These are phyloP conservation scores for Drosophila trichaetosa DNA, from an alignment of 2,888 invertebrate genomes.

Conservation along the genomic window DNA sequence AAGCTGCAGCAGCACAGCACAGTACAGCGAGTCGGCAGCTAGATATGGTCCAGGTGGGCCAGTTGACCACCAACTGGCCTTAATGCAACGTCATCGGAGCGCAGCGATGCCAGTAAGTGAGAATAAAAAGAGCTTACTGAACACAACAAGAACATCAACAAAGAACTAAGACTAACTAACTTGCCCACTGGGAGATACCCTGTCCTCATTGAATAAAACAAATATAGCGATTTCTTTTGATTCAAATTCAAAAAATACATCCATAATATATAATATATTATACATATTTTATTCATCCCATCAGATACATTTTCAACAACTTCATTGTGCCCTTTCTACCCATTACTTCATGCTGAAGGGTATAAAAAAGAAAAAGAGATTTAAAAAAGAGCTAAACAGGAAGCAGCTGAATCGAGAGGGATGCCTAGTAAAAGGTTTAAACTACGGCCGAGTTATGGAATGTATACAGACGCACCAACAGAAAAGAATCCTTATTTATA, in stretches of 20 bases:
- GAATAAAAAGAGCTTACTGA: slow-evolving; percentile 65
- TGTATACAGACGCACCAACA: slow-evolving; percentile 45
- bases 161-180: not conserved
- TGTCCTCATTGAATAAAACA: not conserved
- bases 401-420: slow-evolving; percentile 11
- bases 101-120: slow-evolving; percentile 54
- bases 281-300: not conserved
- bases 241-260: not conserved
- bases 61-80: slow-evolving; percentile 44
- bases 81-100: slow-evolving; percentile 66
- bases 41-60: slow-evolving; percentile 38
- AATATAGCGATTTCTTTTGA: not conserved
- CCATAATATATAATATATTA: not conserved
- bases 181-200: not conserved
- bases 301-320: not conserved
- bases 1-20: slow-evolving; percentile 41
- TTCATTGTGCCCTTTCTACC: no score
- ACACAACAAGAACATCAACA: slow-evolving; percentile 25
- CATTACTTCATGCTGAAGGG: not conserved
- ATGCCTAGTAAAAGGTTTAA: slow-evolving; percentile 1
- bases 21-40: slow-evolving; percentile 13
- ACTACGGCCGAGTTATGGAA: slow-evolving; percentile 54
- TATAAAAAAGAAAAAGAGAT: not conserved
- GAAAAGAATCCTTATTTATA: slow-evolving; percentile 61
- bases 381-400: slow-evolving; percentile 33